Conservation (phyloP, 2,113 vertebrate species). For the Labrus mixtus region DNA sequence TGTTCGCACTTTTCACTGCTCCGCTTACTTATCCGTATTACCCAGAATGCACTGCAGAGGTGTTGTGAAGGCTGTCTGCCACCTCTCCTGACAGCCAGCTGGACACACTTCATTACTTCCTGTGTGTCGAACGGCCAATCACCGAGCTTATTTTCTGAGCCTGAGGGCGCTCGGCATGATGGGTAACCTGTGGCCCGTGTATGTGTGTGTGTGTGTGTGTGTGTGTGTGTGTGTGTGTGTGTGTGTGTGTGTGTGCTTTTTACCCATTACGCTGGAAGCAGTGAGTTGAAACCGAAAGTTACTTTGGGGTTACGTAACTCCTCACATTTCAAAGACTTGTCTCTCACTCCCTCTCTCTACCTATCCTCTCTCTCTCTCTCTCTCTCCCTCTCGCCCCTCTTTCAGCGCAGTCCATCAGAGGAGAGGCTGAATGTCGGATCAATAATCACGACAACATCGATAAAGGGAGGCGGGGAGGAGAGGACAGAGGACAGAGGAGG, state of each 20-base stretch:
- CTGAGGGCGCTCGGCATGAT: constrained; percentile 21
- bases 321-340: constrained; percentile 10
- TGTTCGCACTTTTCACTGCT: constrained; percentile 1
- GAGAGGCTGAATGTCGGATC: constrained; percentile 19
- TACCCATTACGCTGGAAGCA: constrained; percentile 18
- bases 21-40: not conserved
- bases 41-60: constrained; percentile 41
- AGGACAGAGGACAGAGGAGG: not conserved
- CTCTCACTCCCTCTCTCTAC: no score
- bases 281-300: constrained; percentile 38
- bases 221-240: not conserved
- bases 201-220: not conserved
- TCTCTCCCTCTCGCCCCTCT: not conserved
- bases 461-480: not conserved
- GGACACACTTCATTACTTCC: constrained; percentile 40
- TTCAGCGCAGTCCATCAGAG: constrained; percentile 14
- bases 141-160: constrained; percentile 1
- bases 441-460: not conserved
- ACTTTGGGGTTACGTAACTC: constrained; percentile 13
- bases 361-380: not conserved
- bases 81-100: constrained; percentile 44
- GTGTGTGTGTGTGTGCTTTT: not conserved
- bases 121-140: constrained; percentile 44
- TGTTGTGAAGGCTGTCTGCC: constrained; percentile 33
- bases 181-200: not conserved